Evolutionary conservation across 2,113 vertebrate genomes (phyloP), one percentile per base, ranked within the genome.

Genomic region (Pelmatolapia mariae): DNA sequence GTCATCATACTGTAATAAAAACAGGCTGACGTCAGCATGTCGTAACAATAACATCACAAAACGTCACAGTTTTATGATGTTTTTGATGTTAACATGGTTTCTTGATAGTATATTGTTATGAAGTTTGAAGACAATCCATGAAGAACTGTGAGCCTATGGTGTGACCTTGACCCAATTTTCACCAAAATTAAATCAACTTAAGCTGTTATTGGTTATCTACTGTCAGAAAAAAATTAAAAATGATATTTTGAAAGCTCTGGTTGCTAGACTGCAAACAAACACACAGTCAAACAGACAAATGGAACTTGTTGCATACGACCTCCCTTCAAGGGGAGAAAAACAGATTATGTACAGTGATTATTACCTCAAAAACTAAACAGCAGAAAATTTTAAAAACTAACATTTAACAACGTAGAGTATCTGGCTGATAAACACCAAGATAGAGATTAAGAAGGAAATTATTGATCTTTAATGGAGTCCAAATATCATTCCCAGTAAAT

Each of bases 11-110:
- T 38, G 18, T 66, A 38, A 66, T 66, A 63, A 63, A 36, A 36
- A 63, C 59, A 63, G 59, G 59, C 33, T 13, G 61, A 0, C 1
- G 31, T 66, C 61, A 66, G 31, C 4, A 66, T 66, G 31, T 36
- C 4, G 2, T 66, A 36, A 66, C 61, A 66, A 66, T 36, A 8
- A 36, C 61, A 12, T 66, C 31, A 66, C 29, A 66, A 31, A 66
- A 66, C 7, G 61, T n/a, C 18, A 4, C 29, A 36, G 61, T 66
- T 66, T 12, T 38, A 12, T n/a, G 10, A 63, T n/a, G 18, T 63
- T 63, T 4, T 36, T 63, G 0, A 63, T 36, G 18, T 1, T 36
- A 63, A 36, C 0, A 0, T 22, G 19, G 33, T 38, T 66, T 66
- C 10, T 66, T 66, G 10, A 66, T 38, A 66, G 19, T 38, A 66